Conservation (phyloP, 2,888 invertebrate genomes). For the Cerastoderma edule region DNA sequence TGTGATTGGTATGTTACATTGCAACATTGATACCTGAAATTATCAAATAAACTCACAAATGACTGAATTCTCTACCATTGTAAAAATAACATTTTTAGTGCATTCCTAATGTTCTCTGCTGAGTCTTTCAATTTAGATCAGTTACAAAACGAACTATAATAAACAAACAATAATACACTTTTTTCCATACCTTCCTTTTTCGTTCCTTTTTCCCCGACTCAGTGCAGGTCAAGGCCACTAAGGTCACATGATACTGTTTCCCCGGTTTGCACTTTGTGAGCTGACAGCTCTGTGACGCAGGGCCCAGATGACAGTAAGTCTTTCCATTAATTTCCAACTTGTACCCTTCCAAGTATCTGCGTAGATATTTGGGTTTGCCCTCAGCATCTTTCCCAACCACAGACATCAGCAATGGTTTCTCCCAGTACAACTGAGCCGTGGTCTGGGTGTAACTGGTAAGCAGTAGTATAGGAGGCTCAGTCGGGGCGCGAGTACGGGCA, state of each 20-base stretch:
- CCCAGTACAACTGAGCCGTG: constrained; percentile 82
- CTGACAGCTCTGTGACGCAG: constrained; percentile 82
- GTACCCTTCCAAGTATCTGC: constrained; percentile 82
- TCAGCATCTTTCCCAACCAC: constrained; percentile 79
- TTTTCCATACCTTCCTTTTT: constrained; percentile 73
- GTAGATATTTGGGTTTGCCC: constrained; percentile 78
- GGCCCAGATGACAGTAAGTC: constrained; percentile 80
- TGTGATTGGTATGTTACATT: no score
- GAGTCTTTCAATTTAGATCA: no score
- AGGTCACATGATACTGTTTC: constrained; percentile 80
- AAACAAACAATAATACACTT: no score
- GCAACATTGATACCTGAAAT: no score
- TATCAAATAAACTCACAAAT: no score
- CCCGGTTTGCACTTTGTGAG: constrained; percentile 83
- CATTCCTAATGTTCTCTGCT: no score
- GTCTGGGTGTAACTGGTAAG: constrained; percentile 80
- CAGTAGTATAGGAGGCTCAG: constrained; percentile 79
- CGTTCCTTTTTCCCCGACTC: constrained; percentile 80
- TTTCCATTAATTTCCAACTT: constrained; percentile 82
- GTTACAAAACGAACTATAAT: no score
- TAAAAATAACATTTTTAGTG: no score
- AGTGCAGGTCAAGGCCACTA: constrained; percentile 83
- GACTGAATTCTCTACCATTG: no score
- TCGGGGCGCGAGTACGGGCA: constrained; percentile 81
- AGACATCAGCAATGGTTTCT: constrained; percentile 81